Base-by-base conservation (phyloP, 1,140 invertebrate species). In the Oscheius sp. region DNA sequence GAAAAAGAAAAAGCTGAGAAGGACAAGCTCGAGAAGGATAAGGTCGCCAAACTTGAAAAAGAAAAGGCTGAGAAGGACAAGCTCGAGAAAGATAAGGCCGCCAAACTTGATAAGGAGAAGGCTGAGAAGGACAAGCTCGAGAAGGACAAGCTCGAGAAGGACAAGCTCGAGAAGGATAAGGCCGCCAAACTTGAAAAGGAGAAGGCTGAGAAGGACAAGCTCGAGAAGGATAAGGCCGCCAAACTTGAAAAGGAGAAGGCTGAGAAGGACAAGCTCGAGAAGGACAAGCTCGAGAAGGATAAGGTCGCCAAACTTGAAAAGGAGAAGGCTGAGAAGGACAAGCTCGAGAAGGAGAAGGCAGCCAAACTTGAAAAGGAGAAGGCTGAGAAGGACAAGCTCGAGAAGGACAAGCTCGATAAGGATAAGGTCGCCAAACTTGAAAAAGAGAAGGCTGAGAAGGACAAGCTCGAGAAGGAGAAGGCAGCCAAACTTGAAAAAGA, bases 291-390 rank as follows among this genome's bases (percentile, higher is more conserved):
- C 23, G 49, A 55, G 28, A 55, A 55, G 49, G 49, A 55, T 7
- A 55, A 55, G 7, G 23, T 26, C 49, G 49, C 15, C 49, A 55
- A 55, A 26, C 23, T 23, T n/a, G n/a, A n/a, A n/a, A n/a, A n/a
- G n/a, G n/a, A n/a, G 7, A 55, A 55, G 23, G 7, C 23, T 23
- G 49, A 55, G 49, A 55, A 55, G 49, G 49, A 55, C 4, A 55
- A 55, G 49, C 7, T 26, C 49, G 49, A 55, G 49, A 55, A 55
- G 23, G 49, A 55, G 49, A 55, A 55, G 49, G 49, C 49, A n/a
- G n/a, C n/a, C n/a, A n/a, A n/a, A n/a, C n/a, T n/a, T 23, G 49
- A 55, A 4, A 55, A 55, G 49, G 7, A 13, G 7, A 55, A 55
- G 49, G 49, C 49, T 55, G 49, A 55, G 23, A 55, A 23, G 49